Conservation (phyloP, 2,797 vertebrate genomes). For the Anas georgica region DNA sequence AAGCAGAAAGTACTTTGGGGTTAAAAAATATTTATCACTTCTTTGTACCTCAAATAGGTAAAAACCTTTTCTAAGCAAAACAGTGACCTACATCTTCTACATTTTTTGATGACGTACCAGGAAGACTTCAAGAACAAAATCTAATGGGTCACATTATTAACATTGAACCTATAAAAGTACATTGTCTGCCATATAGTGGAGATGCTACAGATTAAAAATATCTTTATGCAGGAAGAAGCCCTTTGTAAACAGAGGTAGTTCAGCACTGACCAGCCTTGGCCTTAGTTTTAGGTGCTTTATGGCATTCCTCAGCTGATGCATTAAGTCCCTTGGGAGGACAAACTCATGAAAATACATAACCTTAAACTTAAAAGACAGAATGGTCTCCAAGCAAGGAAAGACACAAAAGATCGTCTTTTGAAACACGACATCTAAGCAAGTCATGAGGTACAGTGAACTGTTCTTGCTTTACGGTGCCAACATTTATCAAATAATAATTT, state of each 20-base stretch:
- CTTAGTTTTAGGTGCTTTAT: background rate
- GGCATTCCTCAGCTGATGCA: background rate
- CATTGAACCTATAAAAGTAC: background rate
- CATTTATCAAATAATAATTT: background rate
- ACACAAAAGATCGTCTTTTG: background rate
- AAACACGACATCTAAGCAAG: background rate
- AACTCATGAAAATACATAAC: background rate
- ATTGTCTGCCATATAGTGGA: background rate
- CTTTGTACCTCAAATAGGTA: background rate
- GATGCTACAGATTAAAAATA: background rate
- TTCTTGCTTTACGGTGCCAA: background rate
- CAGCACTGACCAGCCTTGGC: background rate
- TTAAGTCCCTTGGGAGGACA: background rate
- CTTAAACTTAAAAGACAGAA: background rate
- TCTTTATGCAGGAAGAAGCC: background rate
- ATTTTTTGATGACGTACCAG: background rate
- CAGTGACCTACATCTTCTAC: background rate
- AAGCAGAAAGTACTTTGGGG: background rate
- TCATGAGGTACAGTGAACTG: background rate
- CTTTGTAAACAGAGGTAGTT: background rate
- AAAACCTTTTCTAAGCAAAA: background rate
- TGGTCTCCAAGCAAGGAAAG: background rate
- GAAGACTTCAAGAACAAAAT: constrained; percentile 2
- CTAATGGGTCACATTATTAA: background rate
- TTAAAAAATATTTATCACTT: background rate